Conservation (phyloP, 1,140 invertebrate genomes). For the Drosophila bifasciata region DNA sequence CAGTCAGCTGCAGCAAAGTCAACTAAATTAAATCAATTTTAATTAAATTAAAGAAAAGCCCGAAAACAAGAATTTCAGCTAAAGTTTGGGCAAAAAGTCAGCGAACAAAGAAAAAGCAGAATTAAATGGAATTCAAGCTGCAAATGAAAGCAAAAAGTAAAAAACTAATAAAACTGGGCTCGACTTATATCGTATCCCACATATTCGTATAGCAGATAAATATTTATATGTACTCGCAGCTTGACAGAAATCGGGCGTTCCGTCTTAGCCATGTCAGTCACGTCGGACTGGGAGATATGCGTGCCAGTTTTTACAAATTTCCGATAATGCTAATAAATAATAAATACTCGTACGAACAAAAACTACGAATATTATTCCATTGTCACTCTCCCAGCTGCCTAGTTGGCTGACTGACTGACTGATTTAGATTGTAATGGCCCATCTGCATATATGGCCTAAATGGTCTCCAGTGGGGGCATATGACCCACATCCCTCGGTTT, state of each 20-base stretch:
- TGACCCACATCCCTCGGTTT: conserved; percentile 35
- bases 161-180: conserved; percentile 14
- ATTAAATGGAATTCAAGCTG: not conserved
- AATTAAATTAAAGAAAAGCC: conserved; percentile 70
- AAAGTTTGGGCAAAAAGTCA: conserved; percentile 32
- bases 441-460: conserved; percentile 47
- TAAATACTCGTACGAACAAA: conserved; percentile 7
- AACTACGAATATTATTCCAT: conserved; percentile 38
- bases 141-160: no score
- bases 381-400: conserved; percentile 44
- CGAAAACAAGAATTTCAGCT: conserved; percentile 26
- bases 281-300: conserved; percentile 51
- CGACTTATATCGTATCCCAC: conserved; percentile 1
- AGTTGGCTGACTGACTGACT: conserved; percentile 7
- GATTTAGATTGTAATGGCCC: conserved; percentile 30
- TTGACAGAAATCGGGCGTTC: conserved; percentile 67
- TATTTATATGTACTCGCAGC: conserved; percentile 10
- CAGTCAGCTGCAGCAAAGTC: conserved; percentile 38
- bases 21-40: conserved; percentile 56
- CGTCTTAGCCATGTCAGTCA: conserved; percentile 44
- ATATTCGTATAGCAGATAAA: conserved; percentile 36
- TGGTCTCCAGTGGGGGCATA: conserved; percentile 26
- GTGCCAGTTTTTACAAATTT: conserved; percentile 62
- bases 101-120: conserved; percentile 28
- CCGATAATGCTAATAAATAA: conserved; percentile 50